These are phyloP conservation scores for Capromys pilorides DNA, from an alignment of 2,797 vertebrate genomes.

Conservation along the genomic window DNA sequence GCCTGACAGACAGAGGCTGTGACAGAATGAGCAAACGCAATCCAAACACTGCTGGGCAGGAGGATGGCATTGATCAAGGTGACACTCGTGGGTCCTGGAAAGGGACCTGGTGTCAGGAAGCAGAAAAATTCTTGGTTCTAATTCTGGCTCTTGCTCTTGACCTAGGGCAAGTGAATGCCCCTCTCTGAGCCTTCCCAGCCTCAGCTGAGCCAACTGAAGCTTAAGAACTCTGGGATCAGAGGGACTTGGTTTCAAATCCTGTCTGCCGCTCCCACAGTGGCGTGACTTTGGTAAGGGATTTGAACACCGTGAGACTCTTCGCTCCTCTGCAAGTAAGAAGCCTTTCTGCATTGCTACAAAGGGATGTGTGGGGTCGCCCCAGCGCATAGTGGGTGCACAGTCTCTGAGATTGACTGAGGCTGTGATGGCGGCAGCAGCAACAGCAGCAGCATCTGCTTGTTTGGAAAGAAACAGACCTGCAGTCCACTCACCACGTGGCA, in stretches of 20 bases:
- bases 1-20: neutral
- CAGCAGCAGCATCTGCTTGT: rapidly evolving
- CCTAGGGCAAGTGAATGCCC: neutral
- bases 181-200: neutral
- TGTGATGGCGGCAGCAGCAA: neutral
- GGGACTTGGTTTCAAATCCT: neutral
- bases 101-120: neutral
- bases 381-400: neutral
- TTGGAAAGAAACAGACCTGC: neutral
- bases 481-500: neutral
- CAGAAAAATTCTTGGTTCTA: neutral
- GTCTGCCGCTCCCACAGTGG: neutral
- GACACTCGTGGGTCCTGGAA: neutral
- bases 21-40: neutral
- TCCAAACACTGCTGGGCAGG: neutral
- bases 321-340: neutral
- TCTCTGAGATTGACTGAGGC: rapidly evolving
- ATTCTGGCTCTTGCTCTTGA: neutral
- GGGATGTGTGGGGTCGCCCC: neutral
- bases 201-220: neutral
- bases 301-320: neutral
- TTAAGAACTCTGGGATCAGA: constrained; percentile 11
- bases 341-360: neutral
- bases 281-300: neutral
- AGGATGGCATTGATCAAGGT: neutral